Conservation (phyloP, 2,797 vertebrate species). For the Sebastiscus tertius region DNA sequence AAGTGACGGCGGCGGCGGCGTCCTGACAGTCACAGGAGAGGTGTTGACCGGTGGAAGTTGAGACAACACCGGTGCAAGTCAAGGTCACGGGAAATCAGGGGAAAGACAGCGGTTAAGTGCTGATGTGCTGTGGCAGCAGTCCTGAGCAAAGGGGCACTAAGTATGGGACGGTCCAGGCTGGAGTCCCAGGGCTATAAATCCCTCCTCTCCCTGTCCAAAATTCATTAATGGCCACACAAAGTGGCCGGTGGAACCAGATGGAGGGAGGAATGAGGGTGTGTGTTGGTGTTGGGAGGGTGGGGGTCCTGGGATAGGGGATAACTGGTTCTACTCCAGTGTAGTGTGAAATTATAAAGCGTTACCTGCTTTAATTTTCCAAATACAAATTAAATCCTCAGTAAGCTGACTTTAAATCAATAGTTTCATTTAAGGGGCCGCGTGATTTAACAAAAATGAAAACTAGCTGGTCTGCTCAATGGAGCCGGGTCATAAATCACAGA, state of each 20-base stretch:
- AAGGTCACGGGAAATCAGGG: constrained; percentile 60
- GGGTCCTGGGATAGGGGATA: constrained; percentile 53
- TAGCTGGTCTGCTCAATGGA: constrained; percentile 96
- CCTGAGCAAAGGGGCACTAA: constrained; percentile 55
- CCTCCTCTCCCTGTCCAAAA: constrained; percentile 70
- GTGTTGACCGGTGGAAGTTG: constrained; percentile 36
- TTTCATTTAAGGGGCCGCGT: constrained; percentile 96
- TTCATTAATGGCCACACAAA: constrained; percentile 76
- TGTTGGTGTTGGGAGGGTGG: constrained; percentile 16
- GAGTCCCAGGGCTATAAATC: constrained; percentile 71
- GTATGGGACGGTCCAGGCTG: constrained; percentile 62
- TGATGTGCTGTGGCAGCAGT: constrained; percentile 63
- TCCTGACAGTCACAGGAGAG: background rate
- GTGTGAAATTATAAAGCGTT: constrained; percentile 96
- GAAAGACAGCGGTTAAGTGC: constrained; percentile 56
- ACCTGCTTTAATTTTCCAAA: constrained; percentile 98
- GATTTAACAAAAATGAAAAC: constrained; percentile 99
- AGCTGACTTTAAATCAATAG: constrained; percentile 99
- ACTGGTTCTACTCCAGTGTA: constrained; percentile 75
- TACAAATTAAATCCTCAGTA: constrained; percentile 99
- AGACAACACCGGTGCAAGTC: constrained; percentile 34
- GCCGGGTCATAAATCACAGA: constrained; percentile 96
- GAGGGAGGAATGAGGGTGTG: constrained; percentile 50
- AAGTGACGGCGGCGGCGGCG: background rate
- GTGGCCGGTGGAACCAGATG: constrained; percentile 68